Conservation (phyloP, 2,888 invertebrate genomes). For the Clunio marinus region DNA sequence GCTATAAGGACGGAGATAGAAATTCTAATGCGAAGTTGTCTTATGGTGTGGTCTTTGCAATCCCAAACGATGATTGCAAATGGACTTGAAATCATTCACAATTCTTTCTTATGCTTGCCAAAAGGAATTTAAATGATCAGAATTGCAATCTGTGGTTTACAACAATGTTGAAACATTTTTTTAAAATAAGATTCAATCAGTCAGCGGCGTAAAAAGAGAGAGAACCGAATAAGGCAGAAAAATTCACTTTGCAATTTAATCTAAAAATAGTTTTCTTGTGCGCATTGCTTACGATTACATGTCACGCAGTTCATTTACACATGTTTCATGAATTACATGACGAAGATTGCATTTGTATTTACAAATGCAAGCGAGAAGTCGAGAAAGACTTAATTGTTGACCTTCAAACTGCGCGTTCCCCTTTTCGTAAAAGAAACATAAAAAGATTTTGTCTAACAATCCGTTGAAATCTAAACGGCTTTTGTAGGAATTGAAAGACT, state of each 20-base stretch:
- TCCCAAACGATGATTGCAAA: no score
- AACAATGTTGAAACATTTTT: not conserved
- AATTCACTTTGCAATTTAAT: not conserved
- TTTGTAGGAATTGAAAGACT: no score
- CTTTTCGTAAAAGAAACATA: not conserved
- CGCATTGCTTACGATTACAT: no score
- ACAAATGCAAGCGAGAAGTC: not conserved
- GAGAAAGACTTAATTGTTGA: not conserved
- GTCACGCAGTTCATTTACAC: not conserved
- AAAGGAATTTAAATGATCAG: not conserved
- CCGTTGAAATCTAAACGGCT: no score
- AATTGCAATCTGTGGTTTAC: not conserved
- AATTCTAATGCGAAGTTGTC: no score
- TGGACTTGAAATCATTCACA: not conserved
- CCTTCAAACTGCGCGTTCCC: not conserved
- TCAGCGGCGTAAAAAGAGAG: not conserved
- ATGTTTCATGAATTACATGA: not conserved
- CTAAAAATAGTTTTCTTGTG: not conserved
- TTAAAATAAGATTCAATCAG: not conserved
- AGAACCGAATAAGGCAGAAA: not conserved
- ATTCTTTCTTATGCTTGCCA: not conserved
- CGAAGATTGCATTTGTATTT: not conserved
- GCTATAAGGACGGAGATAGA: no score
- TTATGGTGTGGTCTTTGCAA: no score
- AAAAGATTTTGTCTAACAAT: not conserved